Base-by-base conservation (phyloP, 2,888 invertebrate species). In the Corythucha ciliata region DNA sequence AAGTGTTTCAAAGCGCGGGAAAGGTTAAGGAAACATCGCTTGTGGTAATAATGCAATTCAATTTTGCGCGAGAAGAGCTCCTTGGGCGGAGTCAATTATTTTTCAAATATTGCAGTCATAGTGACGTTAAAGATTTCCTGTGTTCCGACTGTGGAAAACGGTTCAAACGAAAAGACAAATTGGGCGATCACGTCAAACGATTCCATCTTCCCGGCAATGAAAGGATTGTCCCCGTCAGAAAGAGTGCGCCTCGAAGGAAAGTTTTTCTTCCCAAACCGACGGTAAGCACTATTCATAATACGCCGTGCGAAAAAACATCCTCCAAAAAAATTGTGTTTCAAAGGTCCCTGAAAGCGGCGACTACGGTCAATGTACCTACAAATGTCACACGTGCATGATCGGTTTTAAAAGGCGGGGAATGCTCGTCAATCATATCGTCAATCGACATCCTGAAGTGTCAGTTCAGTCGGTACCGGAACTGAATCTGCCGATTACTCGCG, bases 381-480 rank as follows among this genome's bases (percentile, higher is more conserved):
- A 83, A 66, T 87, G 87, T 65, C 79, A 81, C 60, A 72, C 75
- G 42, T 87, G 87, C 67, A 68, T 80, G 63, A 70, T 83, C 24
- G 83, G 83, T 56, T 83, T 87, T 65, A 82, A 90, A 71, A 73
- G 89, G 48, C 77, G 89, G 57, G 90, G 89, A 2, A 85, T 86
- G 83, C 68, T 84, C 36, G 84, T 85, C 3, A 91, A 90, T 68
- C 90, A 91, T 67, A 69, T 89, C 60, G 86, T 83, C 55, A 86
- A 85, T 64, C 70, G 82, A 58, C 80, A 85, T 73, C 76, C 82
- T 22, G 74, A 76, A 48, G 74, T 80, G 39, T 70, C 72, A 27
- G 76, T 77, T 0, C 76, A 79, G 56, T 74, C 80, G 1, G 79
- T 80, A 27, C 83, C 78, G 14, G 84, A 85, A 68, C 70, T 87